Conservation (phyloP, 2,113 vertebrate genomes). For the Stomatorhinus ivindoensis region DNA sequence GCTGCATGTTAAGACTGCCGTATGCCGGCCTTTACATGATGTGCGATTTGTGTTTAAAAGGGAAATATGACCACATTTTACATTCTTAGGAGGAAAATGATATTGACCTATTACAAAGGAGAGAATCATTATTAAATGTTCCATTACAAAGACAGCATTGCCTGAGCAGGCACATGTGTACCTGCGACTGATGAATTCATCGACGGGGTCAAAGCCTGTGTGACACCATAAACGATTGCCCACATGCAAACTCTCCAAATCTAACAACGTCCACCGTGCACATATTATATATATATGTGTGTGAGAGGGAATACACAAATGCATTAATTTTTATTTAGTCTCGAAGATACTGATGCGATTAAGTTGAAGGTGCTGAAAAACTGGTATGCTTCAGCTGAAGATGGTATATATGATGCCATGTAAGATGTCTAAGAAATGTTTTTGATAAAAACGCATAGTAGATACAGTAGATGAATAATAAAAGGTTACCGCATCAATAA, state of each 20-base stretch:
- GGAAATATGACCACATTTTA: background rate
- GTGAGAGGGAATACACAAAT: background rate
- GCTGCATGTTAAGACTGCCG: background rate
- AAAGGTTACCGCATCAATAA: background rate
- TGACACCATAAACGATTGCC: background rate
- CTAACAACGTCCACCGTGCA: background rate
- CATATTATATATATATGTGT: background rate
- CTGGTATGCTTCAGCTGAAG: background rate
- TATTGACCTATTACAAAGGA: background rate
- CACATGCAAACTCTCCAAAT: background rate
- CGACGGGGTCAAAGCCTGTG: background rate
- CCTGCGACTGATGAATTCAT: background rate
- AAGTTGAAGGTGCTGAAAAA: background rate
- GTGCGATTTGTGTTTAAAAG: background rate
- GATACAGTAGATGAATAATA: background rate
- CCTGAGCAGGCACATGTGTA: background rate
- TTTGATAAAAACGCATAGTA: background rate
- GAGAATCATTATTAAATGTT: background rate
- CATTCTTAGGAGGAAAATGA: background rate
- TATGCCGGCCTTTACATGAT: background rate
- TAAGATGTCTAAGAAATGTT: background rate
- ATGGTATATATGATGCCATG: background rate
- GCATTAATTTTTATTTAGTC: background rate
- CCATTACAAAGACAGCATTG: background rate
- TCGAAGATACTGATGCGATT: background rate